Base-by-base conservation (phyloP, 2,888 invertebrate species). In the Melangyna quadrimaculata region DNA sequence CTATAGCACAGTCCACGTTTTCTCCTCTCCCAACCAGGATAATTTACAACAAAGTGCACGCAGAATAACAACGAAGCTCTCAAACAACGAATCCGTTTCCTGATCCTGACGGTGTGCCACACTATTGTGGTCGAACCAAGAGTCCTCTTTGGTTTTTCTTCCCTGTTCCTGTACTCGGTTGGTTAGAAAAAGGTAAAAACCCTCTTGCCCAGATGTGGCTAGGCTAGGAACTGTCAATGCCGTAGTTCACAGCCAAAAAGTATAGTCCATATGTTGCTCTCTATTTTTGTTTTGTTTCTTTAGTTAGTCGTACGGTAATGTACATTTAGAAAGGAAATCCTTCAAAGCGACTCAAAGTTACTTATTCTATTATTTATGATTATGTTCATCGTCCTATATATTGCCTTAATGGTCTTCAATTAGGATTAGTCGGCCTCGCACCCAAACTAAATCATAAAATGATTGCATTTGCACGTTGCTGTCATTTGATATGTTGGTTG, bases 331-430 rank as follows among this genome's bases (percentile, higher is more conserved):
- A 40, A n/a, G 40, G 51, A 37, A 51, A 86, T 86, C 80, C 70
- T 80, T 86, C 80, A 86, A 72, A 67, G 59, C 71, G 63, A 67
- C 51, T 70, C 71, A 53, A 35, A 77, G 87, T 78, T 89, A 59
- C 59, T 59, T 59, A 87, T 90, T 90, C 89, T 90, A 91, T 91
- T 91, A 91, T 91, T 91, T 91, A 91, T 90, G 90, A 90, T 91
- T 91, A 91, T 91, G 91, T 89, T 88, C 88, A 88, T 88, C 90
- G 88, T 88, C 90, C 91, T 91, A 91, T 90, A 91, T 91, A 91
- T 90, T 89, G 90, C 90, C 90, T 89, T 91, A 91, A 91, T 91
- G 91, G 91, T 91, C 89, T 89, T 89, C 91, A 91, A 90, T 91
- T 91, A 91, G 91, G 91, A 91, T 91, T 91, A 91, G 86, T 78